These are phyloP conservation scores for Ptychoptera albimana DNA, from an alignment of 2,888 invertebrate species.

Conservation along the genomic window DNA sequence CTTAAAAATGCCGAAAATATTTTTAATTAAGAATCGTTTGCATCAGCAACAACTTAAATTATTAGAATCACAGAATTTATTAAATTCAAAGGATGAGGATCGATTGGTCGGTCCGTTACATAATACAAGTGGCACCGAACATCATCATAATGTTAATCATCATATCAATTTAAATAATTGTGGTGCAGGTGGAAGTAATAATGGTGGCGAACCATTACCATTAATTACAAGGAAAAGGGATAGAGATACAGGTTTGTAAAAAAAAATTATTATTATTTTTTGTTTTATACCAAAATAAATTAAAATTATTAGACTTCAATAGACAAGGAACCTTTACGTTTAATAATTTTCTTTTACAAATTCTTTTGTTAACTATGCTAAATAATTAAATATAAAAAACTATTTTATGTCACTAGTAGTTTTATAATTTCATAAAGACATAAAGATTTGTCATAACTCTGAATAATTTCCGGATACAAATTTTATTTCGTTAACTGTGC, in stretches of 20 bases:
- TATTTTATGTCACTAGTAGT: too few species aligned
- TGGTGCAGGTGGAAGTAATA: conserved; percentile 21
- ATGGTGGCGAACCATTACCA: conserved; percentile 36
- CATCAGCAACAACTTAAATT: conserved; percentile 79
- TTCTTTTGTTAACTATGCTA: not conserved
- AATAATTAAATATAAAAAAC: too few species aligned
- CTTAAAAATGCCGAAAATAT: conserved; percentile 74
- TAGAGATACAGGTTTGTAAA: conserved; percentile 5
- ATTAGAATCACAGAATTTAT: conserved; percentile 66
- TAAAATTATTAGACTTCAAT: not conserved
- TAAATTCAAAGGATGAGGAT: conserved; percentile 42
- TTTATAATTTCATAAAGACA: too few species aligned
- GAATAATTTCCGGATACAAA: too few species aligned
- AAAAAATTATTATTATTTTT: not conserved
- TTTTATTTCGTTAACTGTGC: too few species aligned
- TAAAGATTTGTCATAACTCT: too few species aligned
- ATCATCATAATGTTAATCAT: conserved; percentile 11
- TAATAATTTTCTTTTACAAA: conserved; percentile 5
- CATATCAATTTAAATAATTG: conserved; percentile 10
- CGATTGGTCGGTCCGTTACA: conserved; percentile 39
- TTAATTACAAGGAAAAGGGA: conserved; percentile 37
- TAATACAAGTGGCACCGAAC: conserved; percentile 18
- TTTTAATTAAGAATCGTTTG: conserved; percentile 77
- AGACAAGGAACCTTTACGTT: conserved; percentile 3
- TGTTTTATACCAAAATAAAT: not conserved